Percentiles rank a stretch among this genome's conserved stretches.
phyloP scores from a whole-genome alignment of 2,797 vertebrate genomes.

The Urosaurus nigricauda region DNA sequence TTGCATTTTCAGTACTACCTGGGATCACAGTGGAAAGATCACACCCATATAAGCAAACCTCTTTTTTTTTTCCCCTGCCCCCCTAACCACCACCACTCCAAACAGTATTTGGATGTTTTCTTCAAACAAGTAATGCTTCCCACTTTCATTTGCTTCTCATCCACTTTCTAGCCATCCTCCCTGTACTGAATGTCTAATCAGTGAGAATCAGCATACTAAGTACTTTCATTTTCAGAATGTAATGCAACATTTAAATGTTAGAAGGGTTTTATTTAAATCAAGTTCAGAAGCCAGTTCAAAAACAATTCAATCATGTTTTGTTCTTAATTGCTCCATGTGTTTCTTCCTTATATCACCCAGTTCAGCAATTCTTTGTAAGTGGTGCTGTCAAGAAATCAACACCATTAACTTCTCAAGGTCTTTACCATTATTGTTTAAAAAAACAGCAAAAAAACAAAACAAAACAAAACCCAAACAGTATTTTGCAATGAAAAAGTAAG shows the following conservation, averaged over 20 bases:
- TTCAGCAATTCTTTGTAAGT: constrained; percentile 51
- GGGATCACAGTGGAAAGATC: constrained; percentile 39
- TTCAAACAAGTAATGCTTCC: constrained; percentile 52
- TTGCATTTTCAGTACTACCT: constrained; percentile 42
- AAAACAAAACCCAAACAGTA: constrained; percentile 40
- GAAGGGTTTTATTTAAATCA: constrained; percentile 69
- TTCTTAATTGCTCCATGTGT: constrained; percentile 67
- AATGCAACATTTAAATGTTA: constrained; percentile 67
- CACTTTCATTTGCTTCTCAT: constrained; percentile 29
- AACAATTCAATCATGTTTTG: constrained; percentile 72
- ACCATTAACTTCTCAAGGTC: constrained; percentile 61
- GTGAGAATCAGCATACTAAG: constrained; percentile 55
- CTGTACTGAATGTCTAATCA: constrained; percentile 70
- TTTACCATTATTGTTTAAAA: constrained; percentile 19
- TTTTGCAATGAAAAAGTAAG: neutral
- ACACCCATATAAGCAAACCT: constrained; percentile 30
- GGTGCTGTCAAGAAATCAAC: constrained; percentile 61
- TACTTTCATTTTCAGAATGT: constrained; percentile 55
- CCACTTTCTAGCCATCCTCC: constrained; percentile 3
- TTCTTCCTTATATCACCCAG: constrained; percentile 60
- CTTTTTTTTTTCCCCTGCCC: constrained; percentile 44
- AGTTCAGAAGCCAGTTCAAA: constrained; percentile 65
- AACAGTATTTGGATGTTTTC: constrained; percentile 57
- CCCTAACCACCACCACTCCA: neutral
- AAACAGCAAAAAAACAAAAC: neutral